These are phyloP conservation scores for Anarhynchus alexandrinus DNA, from an alignment of 2,113 vertebrate species.

Conservation along the genomic window DNA sequence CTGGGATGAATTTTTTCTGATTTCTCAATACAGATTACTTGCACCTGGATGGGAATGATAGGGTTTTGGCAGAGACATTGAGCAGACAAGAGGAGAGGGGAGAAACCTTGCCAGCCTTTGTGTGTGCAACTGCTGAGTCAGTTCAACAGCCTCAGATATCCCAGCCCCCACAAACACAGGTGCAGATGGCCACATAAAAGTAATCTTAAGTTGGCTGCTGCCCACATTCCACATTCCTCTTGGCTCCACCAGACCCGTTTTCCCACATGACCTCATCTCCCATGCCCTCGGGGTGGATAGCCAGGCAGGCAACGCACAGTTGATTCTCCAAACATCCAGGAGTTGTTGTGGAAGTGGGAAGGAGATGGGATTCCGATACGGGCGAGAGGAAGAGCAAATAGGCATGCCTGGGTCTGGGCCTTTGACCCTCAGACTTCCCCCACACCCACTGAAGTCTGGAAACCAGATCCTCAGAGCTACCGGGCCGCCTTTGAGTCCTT, in stretches of 20 bases:
- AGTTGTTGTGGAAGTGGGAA: slow-evolving; percentile 28
- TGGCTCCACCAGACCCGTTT: slow-evolving; percentile 3
- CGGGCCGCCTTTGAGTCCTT: background rate
- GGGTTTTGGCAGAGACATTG: slow-evolving; percentile 16
- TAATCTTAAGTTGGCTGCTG: slow-evolving; percentile 51
- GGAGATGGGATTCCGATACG: background rate
- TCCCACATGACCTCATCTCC: slow-evolving; percentile 64
- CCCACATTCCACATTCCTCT: slow-evolving; percentile 50
- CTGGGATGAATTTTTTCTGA: slow-evolving; percentile 8
- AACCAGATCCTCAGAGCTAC: background rate
- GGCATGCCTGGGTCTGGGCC: background rate
- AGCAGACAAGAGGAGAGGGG: background rate
- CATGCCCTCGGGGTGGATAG: background rate
- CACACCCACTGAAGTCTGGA: background rate
- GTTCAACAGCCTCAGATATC: slow-evolving; percentile 8
- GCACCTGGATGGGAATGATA: slow-evolving; percentile 43
- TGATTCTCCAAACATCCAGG: slow-evolving; percentile 42
- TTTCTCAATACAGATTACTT: slow-evolving; percentile 43
- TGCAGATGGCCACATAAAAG: slow-evolving; percentile 59
- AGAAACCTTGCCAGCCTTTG: slow-evolving; percentile 49
- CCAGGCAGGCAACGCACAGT: background rate
- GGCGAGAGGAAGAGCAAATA: background rate
- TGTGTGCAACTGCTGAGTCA: slow-evolving; percentile 57
- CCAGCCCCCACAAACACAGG: slow-evolving; percentile 38
- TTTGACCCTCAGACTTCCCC: slow-evolving; percentile 24